phyloP scores from a whole-genome alignment of 1,140 invertebrate genomes.

The Ooceraea biroi region DNA sequence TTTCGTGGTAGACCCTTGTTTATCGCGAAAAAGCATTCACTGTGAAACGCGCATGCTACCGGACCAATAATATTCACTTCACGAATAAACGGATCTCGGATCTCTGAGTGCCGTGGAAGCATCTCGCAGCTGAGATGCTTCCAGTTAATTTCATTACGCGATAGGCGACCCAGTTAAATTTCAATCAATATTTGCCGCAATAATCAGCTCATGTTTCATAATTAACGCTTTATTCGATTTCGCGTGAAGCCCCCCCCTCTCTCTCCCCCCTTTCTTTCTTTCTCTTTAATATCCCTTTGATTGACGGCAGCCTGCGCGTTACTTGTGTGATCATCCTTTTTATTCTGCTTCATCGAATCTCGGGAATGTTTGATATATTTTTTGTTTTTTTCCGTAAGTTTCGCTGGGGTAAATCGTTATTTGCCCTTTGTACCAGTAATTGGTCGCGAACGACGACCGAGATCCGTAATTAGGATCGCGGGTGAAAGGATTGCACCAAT shows the following conservation, averaged over 20 bases:
- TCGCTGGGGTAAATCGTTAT: conserved; percentile 15
- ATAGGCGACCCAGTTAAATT: conserved; percentile 45
- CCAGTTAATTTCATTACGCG: conserved; percentile 36
- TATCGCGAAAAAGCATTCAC: neutral
- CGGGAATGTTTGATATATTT: neutral
- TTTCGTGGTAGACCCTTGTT: neutral
- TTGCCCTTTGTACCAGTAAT: conserved; percentile 53
- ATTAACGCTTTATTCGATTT: conserved; percentile 51
- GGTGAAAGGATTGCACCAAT: conserved; percentile 43
- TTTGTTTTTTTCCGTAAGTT: conserved; percentile 25
- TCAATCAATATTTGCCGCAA: conserved; percentile 60
- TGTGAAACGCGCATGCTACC: neutral
- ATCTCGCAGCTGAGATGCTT: conserved; percentile 1
- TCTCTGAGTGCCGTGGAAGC: too few species aligned
- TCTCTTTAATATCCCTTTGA: conserved; percentile 35
- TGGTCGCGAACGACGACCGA: conserved; percentile 48
- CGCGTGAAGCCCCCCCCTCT: neutral
- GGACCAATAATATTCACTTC: conserved; percentile 37
- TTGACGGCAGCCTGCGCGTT: conserved; percentile 17
- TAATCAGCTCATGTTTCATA: conserved; percentile 55
- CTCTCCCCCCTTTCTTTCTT: too few species aligned
- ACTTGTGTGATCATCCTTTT: neutral
- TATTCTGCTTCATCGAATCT: neutral
- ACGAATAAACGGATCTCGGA: conserved; percentile 8
- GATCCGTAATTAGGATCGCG: conserved; percentile 42